Base-by-base conservation (phyloP, 2,113 vertebrate species). In the Scolopax mira region DNA sequence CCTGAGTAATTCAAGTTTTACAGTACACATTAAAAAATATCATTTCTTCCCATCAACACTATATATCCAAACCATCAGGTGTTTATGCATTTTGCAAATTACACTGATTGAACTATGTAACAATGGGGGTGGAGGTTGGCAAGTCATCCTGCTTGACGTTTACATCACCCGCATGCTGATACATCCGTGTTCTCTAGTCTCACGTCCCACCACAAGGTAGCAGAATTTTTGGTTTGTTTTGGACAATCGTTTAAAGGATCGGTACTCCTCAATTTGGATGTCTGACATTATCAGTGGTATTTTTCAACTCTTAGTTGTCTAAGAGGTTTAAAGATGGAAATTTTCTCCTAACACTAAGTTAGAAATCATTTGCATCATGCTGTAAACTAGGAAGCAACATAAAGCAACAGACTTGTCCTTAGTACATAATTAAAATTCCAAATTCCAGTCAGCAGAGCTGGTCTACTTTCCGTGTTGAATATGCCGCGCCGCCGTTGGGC, bases 361-460 rank as follows among this genome's bases (percentile, higher is more conserved):
- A 98, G 98, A 98, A 98, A 98, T 98, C 97, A 98, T 98, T 98
- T 98, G 98, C 98, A 98, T 99, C 98, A 98, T 99, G 98, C 98
- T 98, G 98, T 99, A 98, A 99, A 99, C 98, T 98, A 98, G 98
- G 98, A 98, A 99, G 98, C 98, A 98, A 98, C 98, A 98, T 98
- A 98, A 98, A 98, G 98, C 98, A 61, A 98, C 98, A 98, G 98
- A 98, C 98, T 98, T 98, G 98, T 98, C 96, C 98, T 97, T 97
- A 98, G 97, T 98, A 98, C 97, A 97, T 98, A 98, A 98, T 98
- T 97, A 97, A 98, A 98, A 96, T 97, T 93, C 97, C 97, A 94
- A 97, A 96, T 97, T 97, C 98, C 97, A 98, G 96, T 98, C 98
- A 96, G 98, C 98, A 97, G 97, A 98, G 97, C 98, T 97, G 98